phyloP scores from a whole-genome alignment of 2,797 vertebrate genomes.

The Simalia tracyae region DNA sequence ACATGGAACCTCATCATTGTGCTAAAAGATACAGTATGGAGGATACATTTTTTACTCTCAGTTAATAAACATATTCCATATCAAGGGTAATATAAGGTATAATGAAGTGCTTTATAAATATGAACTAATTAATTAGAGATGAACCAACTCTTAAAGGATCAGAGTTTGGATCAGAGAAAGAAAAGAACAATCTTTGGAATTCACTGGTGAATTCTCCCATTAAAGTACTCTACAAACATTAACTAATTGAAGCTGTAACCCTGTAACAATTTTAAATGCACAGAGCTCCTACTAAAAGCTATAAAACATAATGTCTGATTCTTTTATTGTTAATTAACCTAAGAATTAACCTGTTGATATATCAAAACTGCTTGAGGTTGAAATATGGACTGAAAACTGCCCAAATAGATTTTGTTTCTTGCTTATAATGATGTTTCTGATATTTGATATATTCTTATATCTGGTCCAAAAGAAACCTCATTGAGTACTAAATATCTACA shows the following conservation, averaged over 20 bases:
- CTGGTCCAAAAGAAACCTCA: background rate
- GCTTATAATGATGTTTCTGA: background rate
- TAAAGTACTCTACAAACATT: slow-evolving; percentile 23
- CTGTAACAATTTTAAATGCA: slow-evolving; percentile 2
- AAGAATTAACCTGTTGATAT: background rate
- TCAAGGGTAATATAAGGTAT: background rate
- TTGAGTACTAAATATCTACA: background rate
- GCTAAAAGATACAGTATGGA: background rate
- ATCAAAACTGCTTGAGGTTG: background rate
- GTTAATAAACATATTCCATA: background rate
- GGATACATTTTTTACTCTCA: background rate
- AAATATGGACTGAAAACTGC: background rate
- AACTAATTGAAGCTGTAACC: slow-evolving; percentile 15
- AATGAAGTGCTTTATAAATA: slow-evolving; percentile 27
- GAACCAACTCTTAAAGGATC: background rate
- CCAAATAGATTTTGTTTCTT: background rate
- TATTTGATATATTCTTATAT: background rate
- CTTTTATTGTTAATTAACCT: background rate
- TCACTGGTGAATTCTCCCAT: background rate
- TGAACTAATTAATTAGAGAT: slow-evolving; percentile 15
- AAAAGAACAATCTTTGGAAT: background rate
- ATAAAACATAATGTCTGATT: background rate
- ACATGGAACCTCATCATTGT: background rate
- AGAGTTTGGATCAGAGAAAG: background rate
- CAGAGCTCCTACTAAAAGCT: background rate